These are phyloP conservation scores for Iselma pallidipennis DNA, from an alignment of 2,888 invertebrate species.

Conservation along the genomic window DNA sequence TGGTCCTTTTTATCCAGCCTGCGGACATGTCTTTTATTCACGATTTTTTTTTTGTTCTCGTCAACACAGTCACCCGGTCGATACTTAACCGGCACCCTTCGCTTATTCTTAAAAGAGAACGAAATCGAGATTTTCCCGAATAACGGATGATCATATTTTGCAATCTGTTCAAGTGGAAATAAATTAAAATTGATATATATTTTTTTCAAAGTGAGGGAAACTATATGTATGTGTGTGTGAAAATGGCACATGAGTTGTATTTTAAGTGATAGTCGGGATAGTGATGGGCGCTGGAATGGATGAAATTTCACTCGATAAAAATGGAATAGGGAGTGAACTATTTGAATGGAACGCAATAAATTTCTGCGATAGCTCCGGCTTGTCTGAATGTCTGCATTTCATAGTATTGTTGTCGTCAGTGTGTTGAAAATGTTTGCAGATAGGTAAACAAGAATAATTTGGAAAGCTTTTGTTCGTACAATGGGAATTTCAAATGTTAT, in stretches of 20 bases:
- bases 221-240: background rate
- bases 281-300: background rate
- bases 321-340: background rate
- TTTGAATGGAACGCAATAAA: background rate
- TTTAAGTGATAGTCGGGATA: background rate
- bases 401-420: background rate
- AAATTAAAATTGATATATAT: too few relatives aligned
- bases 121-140: background rate
- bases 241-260: background rate
- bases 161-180: too few relatives aligned
- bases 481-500: background rate
- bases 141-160: background rate
- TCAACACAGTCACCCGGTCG: background rate
- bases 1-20: background rate
- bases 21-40: background rate
- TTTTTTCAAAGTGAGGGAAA: background rate
- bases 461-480: conserved; percentile 1
- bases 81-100: background rate
- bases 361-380: background rate
- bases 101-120: background rate
- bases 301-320: background rate
- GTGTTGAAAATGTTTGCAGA: background rate
- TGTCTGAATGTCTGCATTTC: background rate
- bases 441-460: conserved; percentile 1
- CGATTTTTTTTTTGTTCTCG: background rate